These are phyloP conservation scores for Luehdorfia chinensis DNA, from an alignment of 1,140 invertebrate genomes.

Conservation along the genomic window DNA sequence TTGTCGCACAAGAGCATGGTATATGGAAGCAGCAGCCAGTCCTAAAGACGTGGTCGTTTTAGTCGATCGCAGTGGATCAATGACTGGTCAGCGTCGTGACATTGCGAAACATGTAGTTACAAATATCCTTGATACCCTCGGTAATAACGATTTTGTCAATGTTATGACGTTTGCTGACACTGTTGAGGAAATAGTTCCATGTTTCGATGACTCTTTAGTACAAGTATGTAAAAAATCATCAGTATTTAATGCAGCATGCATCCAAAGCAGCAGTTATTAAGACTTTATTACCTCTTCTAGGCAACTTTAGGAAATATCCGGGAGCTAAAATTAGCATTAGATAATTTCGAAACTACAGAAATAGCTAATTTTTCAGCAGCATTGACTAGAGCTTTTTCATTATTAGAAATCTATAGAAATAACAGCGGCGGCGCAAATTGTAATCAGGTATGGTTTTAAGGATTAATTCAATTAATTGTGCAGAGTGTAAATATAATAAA, in stretches of 20 bases:
- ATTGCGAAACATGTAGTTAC: conserved; percentile 96
- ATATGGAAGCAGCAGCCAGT: conserved; percentile 97
- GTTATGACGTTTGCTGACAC: conserved; percentile 91
- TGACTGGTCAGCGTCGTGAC: conserved; percentile 95
- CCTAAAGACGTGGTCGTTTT: conserved; percentile 98
- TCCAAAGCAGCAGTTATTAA: conserved; percentile 1
- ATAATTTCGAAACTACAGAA: conserved; percentile 87
- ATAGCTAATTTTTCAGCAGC: conserved; percentile 97
- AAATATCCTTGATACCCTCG: conserved; percentile 97
- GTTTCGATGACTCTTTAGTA: conserved; percentile 92
- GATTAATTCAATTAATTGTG: background rate
- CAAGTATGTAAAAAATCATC: conserved; percentile 78
- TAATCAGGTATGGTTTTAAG: conserved; percentile 69
- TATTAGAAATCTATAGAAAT: conserved; percentile 82
- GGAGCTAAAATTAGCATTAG: conserved; percentile 88
- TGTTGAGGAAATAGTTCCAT: conserved; percentile 88
- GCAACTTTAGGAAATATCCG: conserved; percentile 94
- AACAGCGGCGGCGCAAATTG: conserved; percentile 80
- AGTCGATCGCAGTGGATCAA: conserved; percentile 96
- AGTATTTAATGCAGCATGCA: background rate
- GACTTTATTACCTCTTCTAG: conserved; percentile 67
- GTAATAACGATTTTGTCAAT: conserved; percentile 99
- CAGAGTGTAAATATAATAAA: conserved; percentile 28
- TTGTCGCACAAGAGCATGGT: conserved; percentile 93
- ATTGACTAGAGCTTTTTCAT: conserved; percentile 92